Evolutionary conservation across 2,797 vertebrate species (phyloP), one percentile per base, ranked within the genome.

Genomic region (Centropyge bicolor): DNA sequence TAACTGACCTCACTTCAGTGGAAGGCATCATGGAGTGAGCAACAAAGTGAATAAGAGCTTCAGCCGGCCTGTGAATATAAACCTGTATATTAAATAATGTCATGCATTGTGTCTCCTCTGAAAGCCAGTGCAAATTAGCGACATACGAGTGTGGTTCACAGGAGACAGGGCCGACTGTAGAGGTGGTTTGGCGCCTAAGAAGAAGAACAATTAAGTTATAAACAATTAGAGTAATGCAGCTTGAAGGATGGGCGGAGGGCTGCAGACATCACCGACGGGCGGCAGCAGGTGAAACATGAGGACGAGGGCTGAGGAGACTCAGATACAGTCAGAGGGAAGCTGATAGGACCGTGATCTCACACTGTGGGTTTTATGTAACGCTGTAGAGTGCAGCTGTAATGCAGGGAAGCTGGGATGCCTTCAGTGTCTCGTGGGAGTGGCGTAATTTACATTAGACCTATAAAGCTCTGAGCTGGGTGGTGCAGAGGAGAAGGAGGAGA

Each of bases 401-500:
- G 80, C 73, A n/a, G 45, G 43, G 55, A 78, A 73, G 48, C 67
- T 9, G 73, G 8, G 86, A 81, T 74, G 84, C 70, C 57, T 78
- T 88, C 74, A 67, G 65, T 11, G 83, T 82, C 91, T 65, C 68
- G 0, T 9, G 76, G 84, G 86, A 86, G 57, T 0, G 11, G 2
- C 19, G 68, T 83, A 78, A 91, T 90, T 82, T 83, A 87, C 87
- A 90, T 88, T 82, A 91, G 82, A 40, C 62, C 80, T 20, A 70
- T 57, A 76, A 71, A 84, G 62, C 75, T 62, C 40, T 19, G 73
- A 73, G 78, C 14, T 5, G 57, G 52, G 67, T 2, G 56, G 51
- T 66, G 64, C 35, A 60, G 64, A n/a, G 49, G 22, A 11, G 17
- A 8, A 1, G 16, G 51, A 41, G 24, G 31, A 51, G 20, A 49